Evolutionary conservation across 1,140 invertebrate species (phyloP).

Genomic region (Ephestia elutella): DNA sequence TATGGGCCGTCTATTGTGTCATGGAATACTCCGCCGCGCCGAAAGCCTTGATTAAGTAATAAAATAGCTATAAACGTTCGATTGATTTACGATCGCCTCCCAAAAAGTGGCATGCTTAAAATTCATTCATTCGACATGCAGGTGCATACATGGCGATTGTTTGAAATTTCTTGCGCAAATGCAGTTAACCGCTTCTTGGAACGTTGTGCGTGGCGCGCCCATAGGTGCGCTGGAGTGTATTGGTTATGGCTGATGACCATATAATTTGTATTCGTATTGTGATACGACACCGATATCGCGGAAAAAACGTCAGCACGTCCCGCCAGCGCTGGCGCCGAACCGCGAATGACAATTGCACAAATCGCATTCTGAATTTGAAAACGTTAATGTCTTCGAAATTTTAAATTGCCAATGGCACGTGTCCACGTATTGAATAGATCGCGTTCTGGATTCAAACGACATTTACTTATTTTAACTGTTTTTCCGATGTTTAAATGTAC

Average conservation of each 20-base stretch:
- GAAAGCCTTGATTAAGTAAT: conserved; percentile 15
- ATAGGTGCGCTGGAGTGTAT: conserved; percentile 15
- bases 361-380: conserved; percentile 56
- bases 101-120: conserved; percentile 19
- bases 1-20: neutral
- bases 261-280: conserved; percentile 62
- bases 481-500: too few relatives aligned
- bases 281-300: conserved; percentile 30
- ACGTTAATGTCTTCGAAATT: conserved; percentile 59
- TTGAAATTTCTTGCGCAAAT: conserved; percentile 59
- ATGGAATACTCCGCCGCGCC: neutral
- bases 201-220: conserved; percentile 23
- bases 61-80: conserved; percentile 24
- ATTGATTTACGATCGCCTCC: conserved; percentile 23
- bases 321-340: conserved; percentile 56
- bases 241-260: conserved; percentile 19
- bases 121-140: conserved; percentile 46
- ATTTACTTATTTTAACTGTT: conserved; percentile 19
- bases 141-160: conserved; percentile 46
- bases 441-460: conserved; percentile 38
- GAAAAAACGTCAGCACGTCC: conserved; percentile 55
- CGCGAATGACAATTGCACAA: conserved; percentile 57
- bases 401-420: conserved; percentile 46
- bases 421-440: conserved; percentile 41
- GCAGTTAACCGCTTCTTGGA: conserved; percentile 57